Conservation (phyloP, 2,113 vertebrate genomes). For the Amblyornis subalaris region DNA sequence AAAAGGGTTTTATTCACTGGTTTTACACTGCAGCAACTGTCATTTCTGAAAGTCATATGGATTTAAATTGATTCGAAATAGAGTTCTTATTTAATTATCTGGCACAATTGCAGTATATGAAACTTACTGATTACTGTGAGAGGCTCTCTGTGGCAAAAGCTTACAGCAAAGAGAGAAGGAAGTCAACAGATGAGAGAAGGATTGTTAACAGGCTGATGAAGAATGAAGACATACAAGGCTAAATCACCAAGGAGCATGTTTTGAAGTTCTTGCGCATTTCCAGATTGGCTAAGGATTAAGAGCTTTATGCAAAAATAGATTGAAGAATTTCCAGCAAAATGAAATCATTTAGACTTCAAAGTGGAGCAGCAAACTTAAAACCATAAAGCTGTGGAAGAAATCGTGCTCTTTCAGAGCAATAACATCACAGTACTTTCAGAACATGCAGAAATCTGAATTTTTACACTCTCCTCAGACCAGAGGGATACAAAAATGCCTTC, state of each 20-base stretch:
- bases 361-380: background rate
- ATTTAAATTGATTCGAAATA: constrained; percentile 41
- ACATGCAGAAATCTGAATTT: background rate
- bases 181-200: background rate
- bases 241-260: background rate
- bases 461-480: background rate
- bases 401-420: background rate
- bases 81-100: constrained; percentile 47
- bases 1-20: background rate
- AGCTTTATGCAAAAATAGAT: background rate
- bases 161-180: background rate
- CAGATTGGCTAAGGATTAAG: background rate
- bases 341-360: background rate
- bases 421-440: background rate
- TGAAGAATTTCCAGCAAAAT: background rate
- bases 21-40: background rate
- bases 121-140: background rate
- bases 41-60: constrained; percentile 11
- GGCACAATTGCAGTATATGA: background rate
- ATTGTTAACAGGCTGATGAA: background rate
- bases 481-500: background rate
- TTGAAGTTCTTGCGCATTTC: background rate
- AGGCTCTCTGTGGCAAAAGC: background rate
- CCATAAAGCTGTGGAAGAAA: background rate
- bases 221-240: background rate